Evolutionary conservation across 2,888 invertebrate species (phyloP).

Genomic region (Pardosa pseudoannulata): DNA sequence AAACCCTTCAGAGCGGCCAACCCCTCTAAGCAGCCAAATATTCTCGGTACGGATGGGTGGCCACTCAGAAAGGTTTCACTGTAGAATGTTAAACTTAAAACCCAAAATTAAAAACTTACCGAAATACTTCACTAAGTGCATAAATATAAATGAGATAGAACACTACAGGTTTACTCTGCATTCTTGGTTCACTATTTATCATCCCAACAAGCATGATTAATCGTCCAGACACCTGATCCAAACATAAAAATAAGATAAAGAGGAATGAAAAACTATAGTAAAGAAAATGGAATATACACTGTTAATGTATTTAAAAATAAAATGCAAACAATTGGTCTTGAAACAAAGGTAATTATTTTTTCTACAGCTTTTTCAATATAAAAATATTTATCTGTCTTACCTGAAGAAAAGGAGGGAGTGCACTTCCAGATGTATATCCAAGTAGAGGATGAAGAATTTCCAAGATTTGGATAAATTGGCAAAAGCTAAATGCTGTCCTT

Average conservation of each 20-base stretch:
- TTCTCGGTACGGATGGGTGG: too few relatives aligned
- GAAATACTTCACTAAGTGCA: constrained; percentile 88
- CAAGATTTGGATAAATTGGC: constrained; percentile 88
- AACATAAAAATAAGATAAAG: too few relatives aligned
- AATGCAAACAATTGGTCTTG: too few relatives aligned
- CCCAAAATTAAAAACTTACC: constrained; percentile 82
- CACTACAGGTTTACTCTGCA: constrained; percentile 91
- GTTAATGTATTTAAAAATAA: too few relatives aligned
- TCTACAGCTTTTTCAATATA: too few relatives aligned
- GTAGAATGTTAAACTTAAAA: too few relatives aligned
- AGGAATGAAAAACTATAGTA: too few relatives aligned
- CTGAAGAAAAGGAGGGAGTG: constrained; percentile 86
- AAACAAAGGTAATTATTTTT: too few relatives aligned
- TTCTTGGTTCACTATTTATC: constrained; percentile 89
- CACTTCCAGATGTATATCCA: constrained; percentile 89
- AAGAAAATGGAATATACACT: too few relatives aligned
- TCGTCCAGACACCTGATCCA: constrained; percentile 84
- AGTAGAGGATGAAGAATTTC: constrained; percentile 93
- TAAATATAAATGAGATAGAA: constrained; percentile 92
- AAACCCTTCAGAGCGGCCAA: too few relatives aligned
- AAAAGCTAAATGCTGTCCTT: constrained; percentile 86
- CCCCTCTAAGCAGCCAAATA: too few relatives aligned
- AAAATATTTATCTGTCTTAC: constrained; percentile 76
- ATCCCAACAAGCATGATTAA: constrained; percentile 87
- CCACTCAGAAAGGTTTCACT: too few relatives aligned